Evolutionary conservation across 2,888 invertebrate genomes (phyloP), one percentile per base, ranked within the genome.

Genomic region (Alsophila aescularia): DNA sequence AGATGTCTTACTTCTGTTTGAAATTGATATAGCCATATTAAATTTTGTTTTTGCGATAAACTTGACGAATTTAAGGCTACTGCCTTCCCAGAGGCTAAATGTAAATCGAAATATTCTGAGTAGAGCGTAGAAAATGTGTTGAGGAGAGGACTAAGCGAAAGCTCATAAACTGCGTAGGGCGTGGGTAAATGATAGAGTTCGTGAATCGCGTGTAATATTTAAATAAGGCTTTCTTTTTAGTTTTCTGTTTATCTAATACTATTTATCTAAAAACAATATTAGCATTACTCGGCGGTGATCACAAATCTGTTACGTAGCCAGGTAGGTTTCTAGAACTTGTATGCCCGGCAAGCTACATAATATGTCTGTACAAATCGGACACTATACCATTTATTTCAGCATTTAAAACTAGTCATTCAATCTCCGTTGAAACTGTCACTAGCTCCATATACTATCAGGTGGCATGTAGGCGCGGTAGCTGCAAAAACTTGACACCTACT

Each of bases 11-110:
- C 58, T 58, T 52, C 36, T 48, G 49, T 35, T 60, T 58, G 63
- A 59, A 67, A 72, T 70, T 72, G 71, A 73, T 74, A 71, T 71
- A 62, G 65, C 63, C 62, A 66, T 69, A 72, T 72, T 64, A 70
- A 70, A 70, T 72, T 73, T 65, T 67, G 62, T 66, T 70, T 62
- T 57, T 57, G 34, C 36, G 51, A 45, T 36, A 52, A 57, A 50
- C 27, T 53, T 53, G 34, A 54, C 43, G 32, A 41, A 50, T 40
- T 41, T 49, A 21, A 36, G 48, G 51, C 18, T 52, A 49, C 32
- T 24, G 24, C 21, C 36, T 41, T 34, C 45, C 41, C 27, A 27
- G n/a, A 15, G 37, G 48, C 40, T 56, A 27, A 31, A 50, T 31
- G 5, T 52, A 45, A 49, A 43, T 52, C 39, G 14, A 32, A 48